Evolutionary conservation across 2,113 vertebrate species (phyloP).

Genomic region (Leptosomus discolor): DNA sequence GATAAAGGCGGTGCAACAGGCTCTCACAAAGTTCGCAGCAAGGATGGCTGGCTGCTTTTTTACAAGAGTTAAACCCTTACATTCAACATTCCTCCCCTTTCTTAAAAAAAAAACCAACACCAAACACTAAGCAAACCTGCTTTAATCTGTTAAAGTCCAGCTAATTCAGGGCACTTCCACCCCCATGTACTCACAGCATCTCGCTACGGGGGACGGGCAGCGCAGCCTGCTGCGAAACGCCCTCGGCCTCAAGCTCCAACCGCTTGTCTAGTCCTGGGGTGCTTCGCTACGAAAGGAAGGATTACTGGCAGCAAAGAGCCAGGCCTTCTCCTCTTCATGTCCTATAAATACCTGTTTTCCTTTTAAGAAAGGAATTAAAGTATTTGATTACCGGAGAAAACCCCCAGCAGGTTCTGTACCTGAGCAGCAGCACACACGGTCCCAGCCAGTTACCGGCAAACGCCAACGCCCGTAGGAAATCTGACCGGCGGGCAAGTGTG

Average conservation of each 20-base stretch:
- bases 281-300: neutral
- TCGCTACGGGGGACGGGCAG: rapidly evolving
- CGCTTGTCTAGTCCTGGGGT: neutral
- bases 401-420: neutral
- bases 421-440: too few relatives aligned
- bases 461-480: too few relatives aligned
- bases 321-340: neutral
- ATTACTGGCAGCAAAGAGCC: neutral
- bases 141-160: neutral
- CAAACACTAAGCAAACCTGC: too few relatives aligned
- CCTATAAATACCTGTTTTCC: neutral
- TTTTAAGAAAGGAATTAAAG: neutral
- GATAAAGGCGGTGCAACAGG: neutral
- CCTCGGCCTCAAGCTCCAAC: neutral
- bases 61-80: neutral
- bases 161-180: too few relatives aligned
- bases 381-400: neutral
- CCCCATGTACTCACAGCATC: rapidly evolving
- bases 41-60: too few relatives aligned
- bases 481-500: too few relatives aligned
- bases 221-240: rapidly evolving
- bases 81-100: neutral
- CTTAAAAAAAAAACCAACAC: neutral
- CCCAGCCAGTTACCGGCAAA: too few relatives aligned
- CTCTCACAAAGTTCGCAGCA: neutral